Evolutionary conservation across 2,797 vertebrate species (phyloP).

Genomic region (Ptychobarbus kaznakovi): DNA sequence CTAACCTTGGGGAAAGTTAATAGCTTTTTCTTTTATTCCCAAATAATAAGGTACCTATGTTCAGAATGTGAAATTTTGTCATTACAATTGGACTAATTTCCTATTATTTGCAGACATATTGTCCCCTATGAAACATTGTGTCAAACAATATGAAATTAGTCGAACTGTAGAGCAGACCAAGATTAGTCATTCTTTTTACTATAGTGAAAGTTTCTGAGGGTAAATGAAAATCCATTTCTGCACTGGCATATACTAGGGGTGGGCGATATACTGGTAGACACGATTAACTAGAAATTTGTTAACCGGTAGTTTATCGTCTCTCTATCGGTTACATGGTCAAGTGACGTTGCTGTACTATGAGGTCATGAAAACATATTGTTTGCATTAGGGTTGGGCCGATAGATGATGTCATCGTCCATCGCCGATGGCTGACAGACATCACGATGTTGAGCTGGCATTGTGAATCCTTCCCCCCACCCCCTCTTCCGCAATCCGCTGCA

Average conservation of each 20-base stretch:
- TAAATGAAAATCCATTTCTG: neutral
- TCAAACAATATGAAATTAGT: constrained; percentile 17
- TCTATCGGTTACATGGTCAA: too few relatives aligned
- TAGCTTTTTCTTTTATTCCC: constrained; percentile 12
- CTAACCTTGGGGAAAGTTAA: constrained; percentile 1
- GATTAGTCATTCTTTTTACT: neutral
- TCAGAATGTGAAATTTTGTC: neutral
- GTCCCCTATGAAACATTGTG: neutral
- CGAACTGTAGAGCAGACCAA: too few relatives aligned
- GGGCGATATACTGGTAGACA: neutral
- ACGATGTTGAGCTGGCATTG: too few relatives aligned
- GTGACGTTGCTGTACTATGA: too few relatives aligned
- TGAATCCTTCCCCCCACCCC: too few relatives aligned
- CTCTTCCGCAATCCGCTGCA: too few relatives aligned
- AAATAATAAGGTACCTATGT: neutral
- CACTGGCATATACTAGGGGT: neutral
- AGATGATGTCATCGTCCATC: too few relatives aligned
- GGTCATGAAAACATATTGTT: too few relatives aligned
- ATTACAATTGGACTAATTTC: constrained; percentile 2
- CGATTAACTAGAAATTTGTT: too few relatives aligned
- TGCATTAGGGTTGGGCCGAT: too few relatives aligned
- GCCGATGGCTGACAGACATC: too few relatives aligned
- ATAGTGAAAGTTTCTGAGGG: neutral
- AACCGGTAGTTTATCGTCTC: too few relatives aligned
- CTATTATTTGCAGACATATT: neutral